Base-by-base conservation (phyloP, 2,888 invertebrate species). In the Charanyca ferruginea region DNA sequence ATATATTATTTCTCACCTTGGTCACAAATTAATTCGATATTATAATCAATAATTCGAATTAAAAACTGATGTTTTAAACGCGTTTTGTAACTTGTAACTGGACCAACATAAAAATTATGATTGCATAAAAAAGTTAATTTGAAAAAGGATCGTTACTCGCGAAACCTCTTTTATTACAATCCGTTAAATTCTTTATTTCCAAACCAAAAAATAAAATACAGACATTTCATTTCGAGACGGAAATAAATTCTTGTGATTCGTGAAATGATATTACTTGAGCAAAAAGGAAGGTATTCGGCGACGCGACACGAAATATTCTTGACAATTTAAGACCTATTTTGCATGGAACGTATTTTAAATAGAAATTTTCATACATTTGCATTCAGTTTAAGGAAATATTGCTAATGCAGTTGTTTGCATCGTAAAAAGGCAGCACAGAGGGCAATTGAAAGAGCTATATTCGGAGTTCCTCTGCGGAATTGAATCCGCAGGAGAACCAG, bases 321-420 rank as follows among this genome's bases (percentile, higher is more conserved):
- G 63, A 73, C 60, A 81, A 71, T 66, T 81, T 67, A 45, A 81
- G 64, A 70, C 48, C 28, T 54, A 42, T 62, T 80, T 79, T 76
- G 53, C 73, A 79, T 73, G 45, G 41, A 59, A 68, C 13, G 22
- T 68, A 48, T 49, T 68, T 38, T 23, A 1, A 20, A 20, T 53
- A 35, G 23, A 11, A 45, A 71, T 61, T 61, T 60, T 32, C 32
- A 25, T 53, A 42, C 35, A 54, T 70, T 70, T 66, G 49, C 73
- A 65, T 68, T 25, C 44, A 49, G 9, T 65, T 16, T 5, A 38
- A 11, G 2, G 3, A 7, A 32, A 32, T 9, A 16, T 32, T n/a
- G 35, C 16, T 49, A 9, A 35, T 42, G n/a, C 20, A 44, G 28
- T 32, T 62, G 13, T 16, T 32, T 32, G 9, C 11, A 32, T n/a